Evolutionary conservation across 2,113 vertebrate genomes (phyloP).

Genomic region (Chloroceryle aenea): DNA sequence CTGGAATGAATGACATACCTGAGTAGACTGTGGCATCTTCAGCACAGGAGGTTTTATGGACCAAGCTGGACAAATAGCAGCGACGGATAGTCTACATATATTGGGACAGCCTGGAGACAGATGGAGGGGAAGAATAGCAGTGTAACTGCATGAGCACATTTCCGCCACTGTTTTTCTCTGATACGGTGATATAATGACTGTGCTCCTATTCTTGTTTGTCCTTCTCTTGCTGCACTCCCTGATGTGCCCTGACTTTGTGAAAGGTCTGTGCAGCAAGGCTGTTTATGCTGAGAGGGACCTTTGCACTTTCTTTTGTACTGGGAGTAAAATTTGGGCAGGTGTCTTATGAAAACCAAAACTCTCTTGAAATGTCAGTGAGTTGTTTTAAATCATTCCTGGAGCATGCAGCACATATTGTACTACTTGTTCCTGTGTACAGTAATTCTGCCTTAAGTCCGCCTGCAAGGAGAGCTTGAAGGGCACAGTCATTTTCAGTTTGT

Average conservation of each 20-base stretch:
- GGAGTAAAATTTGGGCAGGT: background rate
- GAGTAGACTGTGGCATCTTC: background rate
- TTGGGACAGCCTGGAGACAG: background rate
- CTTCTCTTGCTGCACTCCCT: background rate
- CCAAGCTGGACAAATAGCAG: background rate
- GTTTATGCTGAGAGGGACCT: background rate
- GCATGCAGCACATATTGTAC: background rate
- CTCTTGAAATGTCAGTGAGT: background rate
- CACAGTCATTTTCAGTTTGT: background rate
- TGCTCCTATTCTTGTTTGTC: background rate
- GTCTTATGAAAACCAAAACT: background rate
- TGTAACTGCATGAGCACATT: background rate
- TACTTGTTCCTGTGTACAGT: background rate
- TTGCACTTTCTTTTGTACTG: background rate
- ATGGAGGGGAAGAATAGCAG: background rate
- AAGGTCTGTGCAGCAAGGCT: background rate
- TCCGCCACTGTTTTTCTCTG: background rate
- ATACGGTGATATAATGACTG: background rate
- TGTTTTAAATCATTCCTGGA: background rate
- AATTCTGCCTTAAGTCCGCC: background rate
- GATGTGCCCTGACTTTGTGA: background rate
- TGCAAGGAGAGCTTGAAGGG: background rate
- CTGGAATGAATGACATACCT: background rate
- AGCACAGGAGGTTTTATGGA: background rate
- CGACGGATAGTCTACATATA: background rate